A percentile compares a stretch with the other conserved stretches of the same genome.
Conservation (phyloP, 2,888 invertebrate species). For the Chironomus riparius region DNA sequence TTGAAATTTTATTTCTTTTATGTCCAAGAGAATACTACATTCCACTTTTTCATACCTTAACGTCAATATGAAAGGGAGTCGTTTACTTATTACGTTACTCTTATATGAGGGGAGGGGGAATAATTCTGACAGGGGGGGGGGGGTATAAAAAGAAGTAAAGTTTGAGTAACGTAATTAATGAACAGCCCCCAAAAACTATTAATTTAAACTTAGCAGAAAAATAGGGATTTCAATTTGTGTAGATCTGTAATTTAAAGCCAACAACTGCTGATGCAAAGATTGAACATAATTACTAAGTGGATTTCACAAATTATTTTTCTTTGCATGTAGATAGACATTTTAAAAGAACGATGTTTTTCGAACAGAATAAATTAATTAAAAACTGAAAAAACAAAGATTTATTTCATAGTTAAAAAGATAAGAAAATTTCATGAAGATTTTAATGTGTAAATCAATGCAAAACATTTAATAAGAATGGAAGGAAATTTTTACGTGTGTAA, state of each 20-base stretch:
- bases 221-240: neutral
- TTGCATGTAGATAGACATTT: neutral
- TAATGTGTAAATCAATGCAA: neutral
- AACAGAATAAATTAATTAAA: too few species aligned
- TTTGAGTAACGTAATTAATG: too few species aligned
- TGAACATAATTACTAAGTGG: too few species aligned
- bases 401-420: neutral
- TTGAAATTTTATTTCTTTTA: too few species aligned
- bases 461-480: neutral
- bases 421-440: neutral
- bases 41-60: neutral
- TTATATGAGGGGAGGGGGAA: too few species aligned
- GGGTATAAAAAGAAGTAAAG: too few species aligned
- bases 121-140: too few species aligned
- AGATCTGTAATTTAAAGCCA: neutral
- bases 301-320: neutral
- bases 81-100: too few species aligned
- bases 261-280: neutral
- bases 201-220: neutral
- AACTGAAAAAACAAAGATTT: neutral
- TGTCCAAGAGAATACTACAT: neutral
- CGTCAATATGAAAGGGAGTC: neutral
- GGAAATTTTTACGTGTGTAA: neutral
- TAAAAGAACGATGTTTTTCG: neutral
- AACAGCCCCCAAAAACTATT: too few species aligned